phyloP scores from a whole-genome alignment of 2,888 invertebrate species.

The Salticus scenicus region DNA sequence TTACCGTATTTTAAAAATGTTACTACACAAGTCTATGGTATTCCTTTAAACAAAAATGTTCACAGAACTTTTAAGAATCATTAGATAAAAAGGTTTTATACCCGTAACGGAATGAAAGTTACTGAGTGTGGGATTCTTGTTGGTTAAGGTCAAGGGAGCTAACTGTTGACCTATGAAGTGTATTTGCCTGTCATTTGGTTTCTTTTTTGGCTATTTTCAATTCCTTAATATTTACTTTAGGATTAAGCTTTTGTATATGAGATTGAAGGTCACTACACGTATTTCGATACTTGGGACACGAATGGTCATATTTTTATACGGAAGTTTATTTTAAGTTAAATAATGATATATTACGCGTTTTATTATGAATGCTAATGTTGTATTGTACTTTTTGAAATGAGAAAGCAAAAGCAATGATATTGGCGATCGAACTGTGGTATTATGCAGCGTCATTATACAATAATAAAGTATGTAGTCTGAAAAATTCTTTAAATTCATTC shows the following conservation, averaged over 20 bases:
- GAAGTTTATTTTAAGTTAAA: background rate
- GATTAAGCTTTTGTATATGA: slow-evolving; percentile 19
- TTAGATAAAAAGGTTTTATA: slow-evolving; percentile 20
- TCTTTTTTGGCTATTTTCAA: slow-evolving; percentile 28
- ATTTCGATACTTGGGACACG: background rate
- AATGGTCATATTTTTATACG: background rate
- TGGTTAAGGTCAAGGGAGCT: slow-evolving; percentile 30
- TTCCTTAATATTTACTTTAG: slow-evolving; percentile 34
- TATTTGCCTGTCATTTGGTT: slow-evolving; percentile 24
- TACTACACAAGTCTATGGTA: no score
- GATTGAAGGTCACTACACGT: slow-evolving; percentile 34
- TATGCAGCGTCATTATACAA: no score
- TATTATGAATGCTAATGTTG: no score
- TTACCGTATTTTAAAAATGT: no score
- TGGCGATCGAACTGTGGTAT: no score
- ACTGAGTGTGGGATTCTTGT: slow-evolving; percentile 30
- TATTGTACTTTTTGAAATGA: no score
- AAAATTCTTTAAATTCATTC: no score
- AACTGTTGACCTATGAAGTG: slow-evolving; percentile 28
- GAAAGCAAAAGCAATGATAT: no score
- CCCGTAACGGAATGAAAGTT: slow-evolving; percentile 16
- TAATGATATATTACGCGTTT: no score
- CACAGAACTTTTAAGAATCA: background rate
- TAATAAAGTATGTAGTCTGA: no score
- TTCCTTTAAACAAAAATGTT: no score